A percentile compares a stretch with the other conserved stretches of the same genome.
Evolutionary conservation across 2,888 invertebrate species (phyloP).

Genomic region (Antheraea yamamai): DNA sequence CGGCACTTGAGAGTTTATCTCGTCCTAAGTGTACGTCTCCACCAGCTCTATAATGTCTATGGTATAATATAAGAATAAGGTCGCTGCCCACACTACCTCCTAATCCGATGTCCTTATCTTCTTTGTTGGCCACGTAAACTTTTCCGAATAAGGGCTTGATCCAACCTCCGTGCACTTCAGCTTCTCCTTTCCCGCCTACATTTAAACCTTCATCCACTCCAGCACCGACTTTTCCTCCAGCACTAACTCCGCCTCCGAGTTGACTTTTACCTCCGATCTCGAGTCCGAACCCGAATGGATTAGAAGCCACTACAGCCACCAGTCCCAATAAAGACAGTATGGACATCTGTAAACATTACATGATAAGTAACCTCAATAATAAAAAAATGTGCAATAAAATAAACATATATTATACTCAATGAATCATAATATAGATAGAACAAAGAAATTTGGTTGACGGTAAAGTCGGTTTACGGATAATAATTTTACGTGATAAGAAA

Average conservation of each 20-base stretch:
- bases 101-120: neutral
- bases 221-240: conserved; percentile 4
- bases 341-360: neutral
- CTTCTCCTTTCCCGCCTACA: neutral
- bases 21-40: neutral
- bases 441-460: no score
- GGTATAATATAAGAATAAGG: no score
- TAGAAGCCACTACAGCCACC: neutral
- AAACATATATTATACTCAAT: neutral
- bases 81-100: neutral
- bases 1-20: neutral
- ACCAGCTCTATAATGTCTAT: conserved; percentile 11
- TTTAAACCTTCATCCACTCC: neutral
- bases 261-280: conserved; percentile 8
- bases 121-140: neutral
- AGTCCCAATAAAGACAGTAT: neutral
- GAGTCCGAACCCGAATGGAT: neutral
- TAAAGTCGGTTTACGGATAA: no score
- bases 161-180: neutral
- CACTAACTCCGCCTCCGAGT: neutral
- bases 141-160: neutral
- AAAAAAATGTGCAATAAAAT: neutral
- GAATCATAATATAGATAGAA: no score
- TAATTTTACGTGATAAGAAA: no score
- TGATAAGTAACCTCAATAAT: neutral